Percentiles rank a stretch among this genome's conserved stretches.
These are phyloP conservation scores for Pardalotus punctatus DNA, from an alignment of 2,113 vertebrate genomes.

Conservation along the genomic window DNA sequence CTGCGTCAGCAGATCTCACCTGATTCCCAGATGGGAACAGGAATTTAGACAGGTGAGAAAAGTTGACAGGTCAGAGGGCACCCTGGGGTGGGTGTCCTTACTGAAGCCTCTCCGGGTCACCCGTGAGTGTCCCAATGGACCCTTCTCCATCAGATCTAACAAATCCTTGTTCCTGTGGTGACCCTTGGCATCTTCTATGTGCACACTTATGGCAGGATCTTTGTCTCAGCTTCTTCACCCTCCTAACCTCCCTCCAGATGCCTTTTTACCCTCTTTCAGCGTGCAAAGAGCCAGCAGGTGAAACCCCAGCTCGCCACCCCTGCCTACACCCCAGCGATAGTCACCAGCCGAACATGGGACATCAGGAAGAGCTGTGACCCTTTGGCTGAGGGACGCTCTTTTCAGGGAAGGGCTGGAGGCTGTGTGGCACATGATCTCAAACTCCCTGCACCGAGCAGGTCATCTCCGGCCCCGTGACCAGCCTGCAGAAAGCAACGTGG, in stretches of 20 bases:
- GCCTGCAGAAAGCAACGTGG: not conserved
- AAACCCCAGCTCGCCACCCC: not conserved
- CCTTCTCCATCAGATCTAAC: not conserved
- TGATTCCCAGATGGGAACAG: not conserved
- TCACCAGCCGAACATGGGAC: not conserved
- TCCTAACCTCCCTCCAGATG: not conserved
- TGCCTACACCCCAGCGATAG: fast-evolving
- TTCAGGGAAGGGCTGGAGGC: fast-evolving
- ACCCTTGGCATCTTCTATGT: not conserved
- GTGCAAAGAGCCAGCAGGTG: not conserved
- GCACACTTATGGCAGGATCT: not conserved
- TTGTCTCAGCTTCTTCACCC: not conserved
- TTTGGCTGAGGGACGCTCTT: not conserved
- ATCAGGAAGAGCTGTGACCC: not conserved
- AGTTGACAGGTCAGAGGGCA: fast-evolving
- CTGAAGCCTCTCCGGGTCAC: not conserved
- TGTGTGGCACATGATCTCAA: not conserved
- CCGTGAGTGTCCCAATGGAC: not conserved
- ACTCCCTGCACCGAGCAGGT: fast-evolving
- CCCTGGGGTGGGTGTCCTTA: not conserved
- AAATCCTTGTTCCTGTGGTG: fast-evolving
- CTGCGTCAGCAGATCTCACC: not conserved
- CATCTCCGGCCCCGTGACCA: not conserved
- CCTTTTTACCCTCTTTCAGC: not conserved
- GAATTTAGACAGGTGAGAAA: not conserved